These are phyloP conservation scores for Oreochromis niloticus DNA, from an alignment of 2,113 vertebrate genomes.

Conservation along the genomic window DNA sequence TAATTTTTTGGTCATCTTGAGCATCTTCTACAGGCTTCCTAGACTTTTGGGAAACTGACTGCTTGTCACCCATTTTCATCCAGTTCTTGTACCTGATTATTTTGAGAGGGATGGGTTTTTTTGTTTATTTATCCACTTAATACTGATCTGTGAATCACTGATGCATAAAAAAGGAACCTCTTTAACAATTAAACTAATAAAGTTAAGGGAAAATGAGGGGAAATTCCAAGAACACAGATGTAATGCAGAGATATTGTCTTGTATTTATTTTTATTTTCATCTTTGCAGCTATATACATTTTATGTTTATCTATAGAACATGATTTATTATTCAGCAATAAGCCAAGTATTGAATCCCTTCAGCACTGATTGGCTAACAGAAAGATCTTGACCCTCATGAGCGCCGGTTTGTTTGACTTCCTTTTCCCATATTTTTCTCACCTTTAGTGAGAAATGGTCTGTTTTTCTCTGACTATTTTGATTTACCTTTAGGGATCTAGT, in stretches of 20 bases:
- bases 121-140: neutral
- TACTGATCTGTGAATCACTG: neutral
- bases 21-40: neutral
- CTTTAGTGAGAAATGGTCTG: neutral
- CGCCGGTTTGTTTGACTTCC: neutral
- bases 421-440: neutral
- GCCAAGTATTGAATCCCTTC: neutral
- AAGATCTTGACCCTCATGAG: neutral
- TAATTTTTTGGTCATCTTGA: neutral
- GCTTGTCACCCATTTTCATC: neutral
- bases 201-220: neutral
- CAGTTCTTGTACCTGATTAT: neutral
- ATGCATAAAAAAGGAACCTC: neutral
- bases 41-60: neutral
- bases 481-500: neutral
- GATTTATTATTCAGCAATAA: neutral
- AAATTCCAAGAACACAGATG: neutral
- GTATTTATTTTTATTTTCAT: neutral
- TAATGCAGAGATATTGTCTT: neutral
- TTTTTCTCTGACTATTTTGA: neutral
- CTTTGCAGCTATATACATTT: neutral
- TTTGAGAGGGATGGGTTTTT: neutral
- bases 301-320: neutral
- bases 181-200: neutral
- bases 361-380: neutral